These are phyloP conservation scores for Trididemnum miniatum DNA, from an alignment of 23 tunicate genomes.

Conservation along the genomic window DNA sequence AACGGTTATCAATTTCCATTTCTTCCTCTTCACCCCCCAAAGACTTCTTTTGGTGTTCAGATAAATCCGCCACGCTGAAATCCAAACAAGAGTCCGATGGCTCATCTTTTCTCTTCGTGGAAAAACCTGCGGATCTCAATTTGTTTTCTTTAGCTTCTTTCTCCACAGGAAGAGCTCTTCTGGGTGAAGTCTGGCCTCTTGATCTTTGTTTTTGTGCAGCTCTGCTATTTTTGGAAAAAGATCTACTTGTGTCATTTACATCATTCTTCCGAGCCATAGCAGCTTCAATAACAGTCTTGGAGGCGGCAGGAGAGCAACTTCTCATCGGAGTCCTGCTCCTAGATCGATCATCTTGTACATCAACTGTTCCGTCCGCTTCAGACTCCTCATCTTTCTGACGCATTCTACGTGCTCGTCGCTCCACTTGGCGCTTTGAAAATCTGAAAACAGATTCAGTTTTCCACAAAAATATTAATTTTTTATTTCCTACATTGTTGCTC, in stretches of 20 bases:
- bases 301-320: conserved; percentile 51
- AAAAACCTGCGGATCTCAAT: background rate
- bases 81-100: conserved; percentile 15
- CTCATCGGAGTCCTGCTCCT: conserved; percentile 35
- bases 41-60: conserved; percentile 35
- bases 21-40: background rate
- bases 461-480: background rate
- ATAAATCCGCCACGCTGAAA: conserved; percentile 37
- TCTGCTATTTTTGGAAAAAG: background rate
- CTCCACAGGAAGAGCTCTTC: background rate
- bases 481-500: no score
- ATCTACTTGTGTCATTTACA: conserved; percentile 38
- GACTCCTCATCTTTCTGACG: conserved; percentile 8
- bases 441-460: background rate
- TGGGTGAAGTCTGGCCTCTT: background rate
- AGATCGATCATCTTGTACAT: background rate
- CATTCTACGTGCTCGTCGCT: conserved; percentile 36
- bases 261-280: conserved; percentile 71
- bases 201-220: background rate
- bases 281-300: conserved; percentile 59
- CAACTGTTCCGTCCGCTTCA: background rate
- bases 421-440: conserved; percentile 53
- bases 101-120: background rate
- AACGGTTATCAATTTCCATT: background rate
- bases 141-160: background rate